Base-by-base conservation (phyloP, 2,888 invertebrate genomes). In the Digitonthophagus gazella region DNA sequence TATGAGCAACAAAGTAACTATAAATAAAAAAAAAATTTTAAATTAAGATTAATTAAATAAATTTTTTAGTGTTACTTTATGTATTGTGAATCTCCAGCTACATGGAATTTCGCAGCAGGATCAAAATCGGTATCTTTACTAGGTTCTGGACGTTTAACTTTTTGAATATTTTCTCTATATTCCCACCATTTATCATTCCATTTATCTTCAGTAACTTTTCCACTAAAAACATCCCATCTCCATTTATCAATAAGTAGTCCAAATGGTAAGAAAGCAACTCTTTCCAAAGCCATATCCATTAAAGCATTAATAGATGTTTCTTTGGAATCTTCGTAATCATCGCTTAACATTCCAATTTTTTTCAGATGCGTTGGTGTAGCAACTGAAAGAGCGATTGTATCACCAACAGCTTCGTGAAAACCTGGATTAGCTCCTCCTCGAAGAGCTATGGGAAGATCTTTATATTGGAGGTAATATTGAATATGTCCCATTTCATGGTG, bases 401-500 rank as follows among this genome's bases (percentile, higher is more conserved):
- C 88, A 0, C 89, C 88, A 66, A 89, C 83, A 20, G 88, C 88
- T 78, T 89, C 88, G 77, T 88, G 88, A 75, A 89, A 88, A 71
- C 88, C 89, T 76, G 86, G 86, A 78, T 85, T 86, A 3, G 87
- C 86, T 1, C 85, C 86, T 6, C 78, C 79, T 67, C 86, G 78
- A 76, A 85, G 86, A 1, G 81, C 75, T 0, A 86, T 84, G 2
- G 87, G 85, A 70, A 86, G 84, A 71, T 87, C 79, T 56, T 84
- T 83, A 74, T 90, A 90, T 69, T 87, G 86, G 70, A 86, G 83
- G 76, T 85, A 89, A 75, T 90, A 90, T 74, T 90, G 86, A 0
- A 90, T 86, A 72, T 90, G 89, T 0, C 89, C 89, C 79, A 90
- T 91, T 81, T 93, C 93, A 75, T 93, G 92, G 74, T 93, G 91